A percentile compares a stretch with the other conserved stretches of the same genome.
Evolutionary conservation across 2,113 vertebrate species (phyloP).

Genomic region (Greenwoodochromis staneri): DNA sequence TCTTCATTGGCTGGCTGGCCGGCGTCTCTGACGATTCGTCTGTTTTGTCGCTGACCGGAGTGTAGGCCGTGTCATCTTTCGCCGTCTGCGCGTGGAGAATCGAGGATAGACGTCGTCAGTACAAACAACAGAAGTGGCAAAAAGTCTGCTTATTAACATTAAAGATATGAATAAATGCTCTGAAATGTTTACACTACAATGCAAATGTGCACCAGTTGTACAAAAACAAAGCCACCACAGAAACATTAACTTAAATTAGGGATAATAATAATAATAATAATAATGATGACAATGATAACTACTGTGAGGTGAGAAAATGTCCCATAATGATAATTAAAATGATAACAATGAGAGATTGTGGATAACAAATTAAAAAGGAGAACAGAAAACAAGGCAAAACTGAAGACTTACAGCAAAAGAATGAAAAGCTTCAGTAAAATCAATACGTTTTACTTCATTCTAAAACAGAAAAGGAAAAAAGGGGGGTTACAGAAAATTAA

Average conservation of each 20-base stretch:
- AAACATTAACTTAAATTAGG: not conserved
- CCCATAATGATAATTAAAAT: slow-evolving; percentile 37
- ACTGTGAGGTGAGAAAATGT: slow-evolving; percentile 12
- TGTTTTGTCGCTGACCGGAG: slow-evolving; percentile 72
- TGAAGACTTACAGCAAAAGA: slow-evolving; percentile 81
- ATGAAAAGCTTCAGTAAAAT: slow-evolving; percentile 82
- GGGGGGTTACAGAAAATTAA: slow-evolving; percentile 64
- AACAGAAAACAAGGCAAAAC: slow-evolving; percentile 69
- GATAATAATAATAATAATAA: not conserved
- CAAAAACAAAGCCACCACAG: not conserved
- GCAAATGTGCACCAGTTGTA: not conserved
- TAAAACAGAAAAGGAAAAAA: slow-evolving; percentile 71
- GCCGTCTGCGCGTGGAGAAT: slow-evolving; percentile 50
- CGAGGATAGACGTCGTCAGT: not conserved
- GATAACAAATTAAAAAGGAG: slow-evolving; percentile 49
- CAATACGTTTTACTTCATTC: slow-evolving; percentile 82
- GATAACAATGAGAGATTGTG: slow-evolving; percentile 37
- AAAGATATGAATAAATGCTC: slow-evolving; percentile 4
- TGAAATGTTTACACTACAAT: slow-evolving; percentile 32
- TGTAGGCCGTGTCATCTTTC: slow-evolving; percentile 75
- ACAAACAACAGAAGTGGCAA: not conserved
- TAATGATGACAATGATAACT: not conserved
- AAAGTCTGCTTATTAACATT: not conserved
- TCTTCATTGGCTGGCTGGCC: slow-evolving; percentile 59
- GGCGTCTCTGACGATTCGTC: slow-evolving; percentile 63